phyloP scores from a whole-genome alignment of 2,113 vertebrate genomes.

The Thryonomys swinderianus region DNA sequence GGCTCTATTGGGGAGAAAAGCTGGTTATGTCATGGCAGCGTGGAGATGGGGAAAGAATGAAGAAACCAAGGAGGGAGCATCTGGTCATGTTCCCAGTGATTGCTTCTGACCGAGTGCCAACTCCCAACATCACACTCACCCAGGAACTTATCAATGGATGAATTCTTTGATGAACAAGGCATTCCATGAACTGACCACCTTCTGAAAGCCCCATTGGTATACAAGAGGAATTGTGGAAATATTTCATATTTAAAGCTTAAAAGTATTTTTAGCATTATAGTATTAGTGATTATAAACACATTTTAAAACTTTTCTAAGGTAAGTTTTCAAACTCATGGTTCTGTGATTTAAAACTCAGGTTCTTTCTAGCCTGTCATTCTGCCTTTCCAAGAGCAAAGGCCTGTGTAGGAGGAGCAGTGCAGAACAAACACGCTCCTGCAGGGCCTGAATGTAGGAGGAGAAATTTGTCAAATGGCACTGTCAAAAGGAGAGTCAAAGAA shows the following conservation, averaged over 20 bases:
- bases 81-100: background rate
- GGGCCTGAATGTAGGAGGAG: too few species aligned
- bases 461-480: background rate
- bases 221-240: background rate
- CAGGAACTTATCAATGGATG: background rate
- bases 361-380: background rate
- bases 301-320: background rate
- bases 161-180: background rate
- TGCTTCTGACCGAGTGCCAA: background rate
- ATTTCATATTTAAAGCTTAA: background rate
- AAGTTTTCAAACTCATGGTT: background rate
- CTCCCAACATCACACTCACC: background rate
- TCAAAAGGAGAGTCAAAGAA: background rate
- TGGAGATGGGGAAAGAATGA: background rate
- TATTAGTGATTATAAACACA: background rate
- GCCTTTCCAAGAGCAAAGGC: background rate
- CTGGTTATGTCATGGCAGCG: background rate
- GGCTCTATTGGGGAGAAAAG: background rate
- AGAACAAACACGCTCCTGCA: background rate
- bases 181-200: background rate
- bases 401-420: background rate
- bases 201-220: background rate
- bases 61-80: background rate
- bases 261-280: background rate
- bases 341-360: background rate